Base-by-base conservation (phyloP, 2,113 vertebrate species). In the Cyprinodon variegatus region DNA sequence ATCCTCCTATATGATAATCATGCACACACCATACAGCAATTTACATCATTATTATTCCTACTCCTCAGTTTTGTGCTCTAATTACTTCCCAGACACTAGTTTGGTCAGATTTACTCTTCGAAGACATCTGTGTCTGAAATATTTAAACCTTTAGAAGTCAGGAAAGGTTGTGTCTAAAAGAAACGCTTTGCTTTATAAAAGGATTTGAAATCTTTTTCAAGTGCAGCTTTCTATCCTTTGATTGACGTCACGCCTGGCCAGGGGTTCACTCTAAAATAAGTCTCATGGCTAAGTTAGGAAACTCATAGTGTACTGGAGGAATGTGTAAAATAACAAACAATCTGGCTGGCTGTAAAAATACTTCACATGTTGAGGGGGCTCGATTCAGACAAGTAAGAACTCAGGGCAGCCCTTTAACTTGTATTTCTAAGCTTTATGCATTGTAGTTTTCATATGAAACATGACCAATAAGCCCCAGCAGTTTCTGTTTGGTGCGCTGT, bases 321-420 rank as follows among this genome's bases (percentile, higher is more conserved):
- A 93, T 92, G 91, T 92, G 89, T 90, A 85, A 92, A 91, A 87
- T 89, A 92, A 89, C 90, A 93, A 91, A 91, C 86, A 90, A 57
- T 74, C 68, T 64, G 68, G 83, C 76, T 73, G 88, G 79, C 81
- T 88, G 85, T 86, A 78, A 90, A 88, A 68, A 84, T 61, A 75
- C 78, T 85, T 90, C 76, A 70, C 77, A 83, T 88, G 80, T 83
- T 82, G 79, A 88, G 86, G 86, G 61, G 72, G 72, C 65, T 72
- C 0, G 38, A 86, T 85, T 86, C 66, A 81, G 78, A 85, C 61
- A 78, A 68, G 65, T 59, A 67, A 38, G 68, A 61, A 72, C 70
- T 82, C 36, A 14, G 81, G 78, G 84, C 83, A 74, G 82, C 80
- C 63, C 72, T 88, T 82, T 74, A 59, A 11, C 69, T 3, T 68